Base-by-base conservation (phyloP, 2,113 vertebrate genomes). In the Catharus bicknelli region DNA sequence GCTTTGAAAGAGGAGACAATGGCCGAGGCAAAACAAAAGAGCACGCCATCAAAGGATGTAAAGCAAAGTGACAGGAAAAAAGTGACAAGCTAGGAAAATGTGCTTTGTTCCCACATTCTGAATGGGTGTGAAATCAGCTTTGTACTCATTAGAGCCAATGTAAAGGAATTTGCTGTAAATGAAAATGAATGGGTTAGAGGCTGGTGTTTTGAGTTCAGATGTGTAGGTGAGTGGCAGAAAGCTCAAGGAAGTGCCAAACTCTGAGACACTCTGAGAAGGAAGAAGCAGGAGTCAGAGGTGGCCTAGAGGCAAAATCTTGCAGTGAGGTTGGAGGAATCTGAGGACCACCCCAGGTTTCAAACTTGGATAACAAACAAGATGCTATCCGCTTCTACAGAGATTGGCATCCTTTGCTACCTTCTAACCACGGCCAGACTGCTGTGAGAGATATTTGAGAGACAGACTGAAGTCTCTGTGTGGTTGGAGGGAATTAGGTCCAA, bases 101-200 rank as follows among this genome's bases (percentile, higher is more conserved):
- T 61, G 91, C 85, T 93, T 95, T 96, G 80, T 91, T 91, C 92
- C 73, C 86, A 93, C 88, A 94, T 96, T 94, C 83, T 93, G 92
- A 96, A 94, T 95, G 92, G 90, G 80, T 95, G 90, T 93, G 88
- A 95, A 96, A 94, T 94, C 90, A 95, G 92, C 82, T 93, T 94
- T 93, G 90, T 91, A 72, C 90, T 94, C 73, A 63, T 91, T 95
- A 94, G 45, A 90, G 73, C 61, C 57, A 74, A 69, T 80, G 85
- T 91, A 93, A 91, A 91, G 86, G 36, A 94, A 91, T 80, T 88
- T 90, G 86, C 76, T 88, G 63, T 95, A 96, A 93, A 86, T 94
- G 90, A 88, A 93, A 95, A 81, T 83, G 81, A 96, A 92, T 90
- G 81, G 86, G 77, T 95, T 89, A 78, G 69, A 86, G 83, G 43